Evolutionary conservation across 2,113 vertebrate species (phyloP).

Genomic region (Petroica traversi): DNA sequence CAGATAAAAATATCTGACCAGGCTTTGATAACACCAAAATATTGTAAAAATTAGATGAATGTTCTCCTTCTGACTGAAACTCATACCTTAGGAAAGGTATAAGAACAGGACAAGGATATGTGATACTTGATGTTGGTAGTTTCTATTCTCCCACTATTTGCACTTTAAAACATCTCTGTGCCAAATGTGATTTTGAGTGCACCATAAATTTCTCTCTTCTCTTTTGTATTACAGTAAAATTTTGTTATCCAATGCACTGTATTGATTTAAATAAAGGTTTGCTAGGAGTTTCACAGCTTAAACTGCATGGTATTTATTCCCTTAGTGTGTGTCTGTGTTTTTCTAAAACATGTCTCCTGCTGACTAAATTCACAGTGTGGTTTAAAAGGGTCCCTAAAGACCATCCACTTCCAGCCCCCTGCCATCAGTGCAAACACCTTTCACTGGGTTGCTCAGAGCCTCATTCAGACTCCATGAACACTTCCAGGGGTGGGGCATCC

Average conservation of each 20-base stretch:
- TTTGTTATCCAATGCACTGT: neutral
- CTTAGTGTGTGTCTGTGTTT: neutral
- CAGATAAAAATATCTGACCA: conserved; percentile 22
- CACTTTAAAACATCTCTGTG: neutral
- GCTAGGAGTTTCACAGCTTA: neutral
- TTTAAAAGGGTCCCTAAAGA: neutral
- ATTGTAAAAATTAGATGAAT: neutral
- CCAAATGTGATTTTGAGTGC: neutral
- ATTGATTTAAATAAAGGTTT: neutral
- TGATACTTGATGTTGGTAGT: neutral
- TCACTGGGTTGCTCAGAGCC: neutral
- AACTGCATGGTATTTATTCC: neutral
- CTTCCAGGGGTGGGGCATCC: neutral
- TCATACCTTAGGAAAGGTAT: neutral
- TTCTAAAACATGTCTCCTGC: neutral
- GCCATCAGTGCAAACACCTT: neutral
- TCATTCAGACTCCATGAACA: neutral
- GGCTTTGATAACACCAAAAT: neutral
- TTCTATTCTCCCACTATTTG: neutral
- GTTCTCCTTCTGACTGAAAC: neutral
- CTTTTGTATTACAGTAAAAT: neutral
- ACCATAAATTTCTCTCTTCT: neutral
- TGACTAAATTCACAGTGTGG: neutral
- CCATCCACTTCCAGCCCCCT: neutral
- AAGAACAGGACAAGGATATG: neutral